Percentiles rank a stretch among this genome's conserved stretches.
Evolutionary conservation across 2,113 vertebrate genomes (phyloP).

Genomic region (Bambusicola thoracicus): DNA sequence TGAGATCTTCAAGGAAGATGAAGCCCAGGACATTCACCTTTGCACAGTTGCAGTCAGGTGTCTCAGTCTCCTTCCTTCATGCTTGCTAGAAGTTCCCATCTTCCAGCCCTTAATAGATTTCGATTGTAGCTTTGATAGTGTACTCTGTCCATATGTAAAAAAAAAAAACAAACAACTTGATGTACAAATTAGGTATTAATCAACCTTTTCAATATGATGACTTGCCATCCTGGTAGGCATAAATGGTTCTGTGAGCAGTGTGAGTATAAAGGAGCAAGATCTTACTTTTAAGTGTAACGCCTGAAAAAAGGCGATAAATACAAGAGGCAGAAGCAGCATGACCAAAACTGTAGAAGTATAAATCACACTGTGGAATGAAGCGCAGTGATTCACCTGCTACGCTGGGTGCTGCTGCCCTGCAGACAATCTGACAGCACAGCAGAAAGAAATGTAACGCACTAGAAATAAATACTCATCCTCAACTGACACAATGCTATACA

Average conservation of each 20-base stretch:
- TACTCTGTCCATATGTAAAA: not conserved
- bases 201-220: not conserved
- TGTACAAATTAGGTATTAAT: conserved; percentile 1
- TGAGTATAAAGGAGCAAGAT: not conserved
- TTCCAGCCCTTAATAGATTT: not conserved
- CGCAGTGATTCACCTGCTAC: conserved; percentile 58
- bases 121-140: not conserved
- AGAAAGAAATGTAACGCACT: conserved; percentile 56
- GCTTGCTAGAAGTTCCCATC: not conserved
- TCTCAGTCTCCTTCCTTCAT: not conserved
- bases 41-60: not conserved
- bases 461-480: conserved; percentile 66
- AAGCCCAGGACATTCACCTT: not conserved
- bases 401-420: conserved; percentile 37
- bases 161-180: not conserved
- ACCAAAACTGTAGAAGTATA: conserved; percentile 41
- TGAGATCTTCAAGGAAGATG: not conserved
- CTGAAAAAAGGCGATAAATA: conserved; percentile 43
- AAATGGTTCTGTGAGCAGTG: not conserved
- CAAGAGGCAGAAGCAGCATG: conserved; percentile 35
- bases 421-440: conserved; percentile 63
- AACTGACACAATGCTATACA: conserved; percentile 50
- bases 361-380: conserved; percentile 43
- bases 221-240: not conserved
- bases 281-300: conserved; percentile 26